These are phyloP conservation scores for Felis catus DNA, from an alignment of 2,113 vertebrate species.

Conservation along the genomic window F.catus_Fca126_mat1.0 CM031418.1:61543001-61543500, in stretches of 20 bases:
- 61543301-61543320: background rate
- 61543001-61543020: conserved; percentile 36
- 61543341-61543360: conserved; percentile 49
- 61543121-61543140: conserved; percentile 44
- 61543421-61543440: background rate
- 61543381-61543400: background rate
- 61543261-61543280: conserved; percentile 47
- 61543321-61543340: conserved; percentile 63
- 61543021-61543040: conserved; percentile 62
- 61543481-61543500: background rate
- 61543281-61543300: conserved; percentile 35
- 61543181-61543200: conserved; percentile 38
- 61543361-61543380: conserved; percentile 1
- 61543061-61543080: conserved; percentile 41
- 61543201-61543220: conserved; percentile 17
- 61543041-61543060: conserved; percentile 55
- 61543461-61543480: background rate
- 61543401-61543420: background rate
- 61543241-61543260: conserved; percentile 49
- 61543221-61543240: conserved; percentile 46
- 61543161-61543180: background rate
- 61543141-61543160: background rate
- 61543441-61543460: background rate
- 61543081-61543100: conserved; percentile 41
- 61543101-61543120: conserved; percentile 64